Evolutionary conservation across 2,888 invertebrate species (phyloP), one percentile per base, ranked within the genome.

Genomic region (Ditula angustiorana): DNA sequence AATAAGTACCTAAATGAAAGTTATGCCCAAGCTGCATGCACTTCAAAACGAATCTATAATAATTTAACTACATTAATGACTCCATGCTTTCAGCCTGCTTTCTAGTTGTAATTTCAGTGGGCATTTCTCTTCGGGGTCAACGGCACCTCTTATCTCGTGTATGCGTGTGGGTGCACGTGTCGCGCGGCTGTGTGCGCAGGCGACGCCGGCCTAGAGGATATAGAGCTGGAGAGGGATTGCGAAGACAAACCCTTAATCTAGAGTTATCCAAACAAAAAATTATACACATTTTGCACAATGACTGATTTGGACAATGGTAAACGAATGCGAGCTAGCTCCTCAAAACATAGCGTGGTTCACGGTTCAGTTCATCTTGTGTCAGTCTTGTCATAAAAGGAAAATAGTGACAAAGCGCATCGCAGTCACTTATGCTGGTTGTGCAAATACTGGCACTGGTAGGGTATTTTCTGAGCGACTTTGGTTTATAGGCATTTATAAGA

Each of bases 101-200:
- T 78, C 76, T 80, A 78, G 76, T 75, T 80, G 74, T 74, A 78
- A 81, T 90, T 90, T 90, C 90, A 91, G 88, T 85, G 84, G 81
- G 80, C 83, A 87, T 87, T 89, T 87, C 87, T 83, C 82, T 77
- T 72, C 69, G 73, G 76, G 91, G 85, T 89, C 87, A 82, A 57
- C 79, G 88, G 83, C 88, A 87, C 83, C 82, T 84, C 87, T 91
- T 91, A 90, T 92, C 91, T 87, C 68, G 72, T 68, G 72, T 67
- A 76, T 69, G 67, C 75, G 79, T 64, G 68, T 66, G 67, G 50
- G 62, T 59, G 64, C 57, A 61, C 63, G 60, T 68, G 65, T 56
- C 59, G 23, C 28, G 56, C 76, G 71, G 79, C 84, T 80, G 85
- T 84, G 79, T 71, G 79, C 77, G 69, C 81, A 81, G 78, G 79